Base-by-base conservation (phyloP, 2,888 invertebrate genomes). In the Bellardia pandia region DNA sequence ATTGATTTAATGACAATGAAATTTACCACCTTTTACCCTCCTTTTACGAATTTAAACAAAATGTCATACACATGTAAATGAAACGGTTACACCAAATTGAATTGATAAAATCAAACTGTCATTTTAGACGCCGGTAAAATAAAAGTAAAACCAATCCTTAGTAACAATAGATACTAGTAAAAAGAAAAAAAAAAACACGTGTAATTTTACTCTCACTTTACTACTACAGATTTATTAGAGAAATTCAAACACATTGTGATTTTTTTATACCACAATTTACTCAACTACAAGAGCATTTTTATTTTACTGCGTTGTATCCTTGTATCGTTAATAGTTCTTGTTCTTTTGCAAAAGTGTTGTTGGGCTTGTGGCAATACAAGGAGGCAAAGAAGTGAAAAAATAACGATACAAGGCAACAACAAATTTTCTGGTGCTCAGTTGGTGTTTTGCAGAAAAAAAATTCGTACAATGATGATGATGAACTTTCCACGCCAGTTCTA, bases 391-490 rank as follows among this genome's bases (percentile, higher is more conserved):
- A 42, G 48, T 23, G 40, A n/a, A 9, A 37, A 89, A 14, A 86
- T 81, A 86, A 90, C 92, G 91, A 92, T 92, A 92, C 93, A 93
- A 91, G 78, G 72, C 90, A 89, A 88, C 89, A 90, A 89, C 89
- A 90, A 90, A 53, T 40, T 64, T 45, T 8, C 69, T 77, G 78
- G 80, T 82, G 58, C 30, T 64, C 77, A 84, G 82, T 89, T 89
- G 84, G 89, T 88, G 89, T 90, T 91, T 91, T 89, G 86, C 88
- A 90, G 87, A 77, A 53, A 13, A 45, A 62, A 72, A 37, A 37
- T 6, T 37, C 37, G 37, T 53, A 9, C 60, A 77, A 72, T 81
- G 89, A 83, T 88, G 88, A 30, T 16, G 69, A 40, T 88, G 80
- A 83, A 77, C 69, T 83, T 83, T 86, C 60, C 77, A 86, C 84